Evolutionary conservation across 2,888 invertebrate genomes (phyloP).

Genomic region (Trisateles emortualis): DNA sequence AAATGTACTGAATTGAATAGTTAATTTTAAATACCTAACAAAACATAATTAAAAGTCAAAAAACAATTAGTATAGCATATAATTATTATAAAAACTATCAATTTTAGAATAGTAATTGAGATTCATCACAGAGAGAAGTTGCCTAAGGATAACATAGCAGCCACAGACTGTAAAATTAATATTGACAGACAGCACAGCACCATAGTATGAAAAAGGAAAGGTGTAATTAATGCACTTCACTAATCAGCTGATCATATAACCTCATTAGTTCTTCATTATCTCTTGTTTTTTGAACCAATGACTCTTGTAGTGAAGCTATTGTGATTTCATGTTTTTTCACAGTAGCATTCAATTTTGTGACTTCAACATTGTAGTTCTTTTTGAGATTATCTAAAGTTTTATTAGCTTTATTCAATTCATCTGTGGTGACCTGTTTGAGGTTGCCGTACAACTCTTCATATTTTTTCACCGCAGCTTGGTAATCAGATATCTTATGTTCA

Average conservation of each 20-base stretch:
- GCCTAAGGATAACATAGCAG: conserved; percentile 32
- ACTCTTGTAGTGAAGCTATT: conserved; percentile 92
- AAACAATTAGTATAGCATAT: conserved; percentile 37
- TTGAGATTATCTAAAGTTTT: conserved; percentile 92
- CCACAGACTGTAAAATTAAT: conserved; percentile 16
- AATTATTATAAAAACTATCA: conserved; percentile 43
- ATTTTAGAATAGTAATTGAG: conserved; percentile 52
- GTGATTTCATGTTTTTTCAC: conserved; percentile 96
- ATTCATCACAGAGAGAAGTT: conserved; percentile 61
- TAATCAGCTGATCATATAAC: conserved; percentile 97
- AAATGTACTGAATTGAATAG: conserved; percentile 20
- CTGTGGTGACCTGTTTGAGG: conserved; percentile 94
- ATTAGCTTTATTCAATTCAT: conserved; percentile 91
- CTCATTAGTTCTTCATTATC: conserved; percentile 96
- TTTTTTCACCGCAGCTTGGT: conserved; percentile 89
- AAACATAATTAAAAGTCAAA: conserved; percentile 37
- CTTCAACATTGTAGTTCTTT: conserved; percentile 92
- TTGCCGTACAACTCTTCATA: conserved; percentile 94
- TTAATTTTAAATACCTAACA: conserved; percentile 30
- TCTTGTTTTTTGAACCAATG: conserved; percentile 94
- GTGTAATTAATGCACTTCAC: conserved; percentile 68
- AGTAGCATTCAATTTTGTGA: conserved; percentile 93
- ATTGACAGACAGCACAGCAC: conserved; percentile 36
- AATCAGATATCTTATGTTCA: conserved; percentile 89
- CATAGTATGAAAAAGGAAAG: conserved; percentile 19